phyloP scores from a whole-genome alignment of 2,113 vertebrate genomes.

The Orycteropus afer region DNA sequence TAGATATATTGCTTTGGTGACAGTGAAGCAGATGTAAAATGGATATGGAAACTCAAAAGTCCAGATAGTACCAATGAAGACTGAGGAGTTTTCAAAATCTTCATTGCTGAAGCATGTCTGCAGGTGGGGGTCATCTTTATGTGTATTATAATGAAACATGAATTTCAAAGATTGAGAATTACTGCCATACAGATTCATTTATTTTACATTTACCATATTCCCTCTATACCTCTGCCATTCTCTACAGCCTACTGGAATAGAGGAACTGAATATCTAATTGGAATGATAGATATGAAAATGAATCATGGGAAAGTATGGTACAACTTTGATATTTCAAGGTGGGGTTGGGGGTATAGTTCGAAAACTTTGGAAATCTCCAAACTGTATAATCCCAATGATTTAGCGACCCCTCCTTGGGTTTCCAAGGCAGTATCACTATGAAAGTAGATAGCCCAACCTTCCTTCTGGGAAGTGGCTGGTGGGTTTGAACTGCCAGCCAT shows the following conservation, averaged over 20 bases:
- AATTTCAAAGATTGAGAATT: background rate
- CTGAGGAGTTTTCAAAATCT: background rate
- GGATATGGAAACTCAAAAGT: background rate
- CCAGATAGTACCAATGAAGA: background rate
- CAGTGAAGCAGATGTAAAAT: background rate
- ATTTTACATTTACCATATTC: background rate
- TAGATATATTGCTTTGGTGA: background rate
- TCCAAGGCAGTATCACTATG: no score
- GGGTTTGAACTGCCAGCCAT: no score
- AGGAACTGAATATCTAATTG: background rate
- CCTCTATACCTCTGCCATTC: background rate
- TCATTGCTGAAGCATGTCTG: background rate
- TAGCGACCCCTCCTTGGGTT: no score
- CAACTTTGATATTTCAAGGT: background rate
- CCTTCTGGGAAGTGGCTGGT: no score
- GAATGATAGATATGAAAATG: background rate
- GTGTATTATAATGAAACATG: background rate
- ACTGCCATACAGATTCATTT: background rate
- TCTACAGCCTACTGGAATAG: background rate
- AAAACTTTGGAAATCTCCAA: background rate
- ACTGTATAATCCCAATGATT: background rate
- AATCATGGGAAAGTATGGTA: background rate
- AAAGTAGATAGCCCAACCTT: no score
- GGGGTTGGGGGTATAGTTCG: fast-evolving
- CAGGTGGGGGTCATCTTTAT: background rate